phyloP scores from a whole-genome alignment of 37 sponge, comb jelly and placozoan species.

The Crambe crambe region DNA sequence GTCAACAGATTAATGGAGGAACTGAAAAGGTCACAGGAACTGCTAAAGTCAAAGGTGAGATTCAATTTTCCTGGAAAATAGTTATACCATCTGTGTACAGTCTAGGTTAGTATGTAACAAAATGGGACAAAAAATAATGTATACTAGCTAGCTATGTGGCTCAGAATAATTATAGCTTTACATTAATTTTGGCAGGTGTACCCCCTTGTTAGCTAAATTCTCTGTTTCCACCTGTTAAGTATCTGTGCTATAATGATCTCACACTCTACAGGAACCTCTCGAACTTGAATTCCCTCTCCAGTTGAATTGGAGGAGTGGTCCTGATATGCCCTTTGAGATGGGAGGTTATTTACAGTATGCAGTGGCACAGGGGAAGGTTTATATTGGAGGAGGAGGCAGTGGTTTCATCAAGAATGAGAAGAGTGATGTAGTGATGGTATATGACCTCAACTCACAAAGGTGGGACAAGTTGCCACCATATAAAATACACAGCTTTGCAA shows the following conservation, averaged over 20 bases:
- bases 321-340: background rate
- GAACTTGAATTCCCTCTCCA: background rate
- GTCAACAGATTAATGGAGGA: constrained; percentile 2
- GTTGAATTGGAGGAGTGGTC: background rate
- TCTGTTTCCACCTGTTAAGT: too few relatives aligned
- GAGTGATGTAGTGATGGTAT: background rate
- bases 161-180: too few relatives aligned
- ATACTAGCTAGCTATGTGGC: too few relatives aligned
- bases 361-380: background rate
- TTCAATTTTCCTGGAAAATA: too few relatives aligned
- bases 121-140: too few relatives aligned
- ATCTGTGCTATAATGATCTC: too few relatives aligned
- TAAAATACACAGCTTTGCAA: constrained; percentile 1
- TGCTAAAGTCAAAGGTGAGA: background rate
- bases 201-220: too few relatives aligned
- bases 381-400: constrained; percentile 1
- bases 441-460: background rate
- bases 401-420: background rate
- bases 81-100: background rate
- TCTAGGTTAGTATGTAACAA: too few relatives aligned
- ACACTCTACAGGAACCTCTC: background rate
- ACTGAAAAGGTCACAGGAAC: background rate
- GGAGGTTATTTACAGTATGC: background rate
- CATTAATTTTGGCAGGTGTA: too few relatives aligned
- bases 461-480: background rate